Percentiles rank a stretch among this genome's conserved stretches.
phyloP scores from a whole-genome alignment of 2,113 vertebrate species.

The Elgaria multicarinata region DNA sequence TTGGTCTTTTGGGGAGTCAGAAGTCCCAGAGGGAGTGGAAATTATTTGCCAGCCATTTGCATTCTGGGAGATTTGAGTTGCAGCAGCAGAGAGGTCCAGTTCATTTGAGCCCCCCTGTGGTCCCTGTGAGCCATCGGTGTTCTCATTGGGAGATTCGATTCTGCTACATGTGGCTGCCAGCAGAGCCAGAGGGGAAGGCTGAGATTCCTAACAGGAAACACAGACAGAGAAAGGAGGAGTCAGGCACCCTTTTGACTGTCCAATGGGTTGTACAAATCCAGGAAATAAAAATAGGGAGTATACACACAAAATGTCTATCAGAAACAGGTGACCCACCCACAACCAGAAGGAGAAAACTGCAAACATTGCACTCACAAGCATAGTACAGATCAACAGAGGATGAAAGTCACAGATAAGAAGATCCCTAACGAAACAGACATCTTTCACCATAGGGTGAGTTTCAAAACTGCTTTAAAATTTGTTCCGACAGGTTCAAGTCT shows the following conservation, averaged over 20 bases:
- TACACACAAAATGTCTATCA: not conserved
- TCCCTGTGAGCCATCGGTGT: conserved; percentile 82
- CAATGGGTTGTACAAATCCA: conserved; percentile 25
- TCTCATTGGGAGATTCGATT: conserved; percentile 93
- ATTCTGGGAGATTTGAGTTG: conserved; percentile 85
- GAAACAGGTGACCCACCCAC: not conserved
- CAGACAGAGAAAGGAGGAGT: conserved; percentile 59
- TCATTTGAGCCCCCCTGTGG: conserved; percentile 82
- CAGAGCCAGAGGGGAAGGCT: conserved; percentile 93
- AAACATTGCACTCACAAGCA: not conserved
- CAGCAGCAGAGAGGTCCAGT: conserved; percentile 85
- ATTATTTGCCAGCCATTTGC: conserved; percentile 95
- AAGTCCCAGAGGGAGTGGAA: conserved; percentile 80
- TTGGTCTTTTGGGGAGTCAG: conserved; percentile 80
- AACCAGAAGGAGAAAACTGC: not conserved
- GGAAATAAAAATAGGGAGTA: not conserved
- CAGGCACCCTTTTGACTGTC: conserved; percentile 43
- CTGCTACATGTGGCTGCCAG: conserved; percentile 97
- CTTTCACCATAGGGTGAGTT: not conserved
- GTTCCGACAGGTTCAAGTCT: not conserved
- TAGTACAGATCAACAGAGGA: not conserved
- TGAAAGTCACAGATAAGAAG: not conserved
- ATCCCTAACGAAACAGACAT: not conserved
- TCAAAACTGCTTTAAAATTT: not conserved
- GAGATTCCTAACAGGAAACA: conserved; percentile 85